Evolutionary conservation across 1,140 invertebrate genomes (phyloP).

Genomic region (Zaprionus camerounensis): DNA sequence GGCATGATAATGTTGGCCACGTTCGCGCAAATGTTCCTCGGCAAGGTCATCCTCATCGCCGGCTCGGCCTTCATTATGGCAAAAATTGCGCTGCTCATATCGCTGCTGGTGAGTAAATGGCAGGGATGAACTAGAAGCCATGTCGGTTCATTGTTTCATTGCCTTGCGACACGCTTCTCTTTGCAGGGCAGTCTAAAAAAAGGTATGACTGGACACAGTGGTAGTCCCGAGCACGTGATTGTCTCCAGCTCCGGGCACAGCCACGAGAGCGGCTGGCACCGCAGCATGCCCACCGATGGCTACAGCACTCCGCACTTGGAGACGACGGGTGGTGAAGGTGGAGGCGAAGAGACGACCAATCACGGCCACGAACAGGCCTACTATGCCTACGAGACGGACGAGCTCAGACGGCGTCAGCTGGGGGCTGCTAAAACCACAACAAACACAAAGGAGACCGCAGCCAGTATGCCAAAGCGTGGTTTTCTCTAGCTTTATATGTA

Average conservation of each 20-base stretch:
- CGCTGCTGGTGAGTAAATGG: slow-evolving; percentile 85
- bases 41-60: slow-evolving; percentile 88
- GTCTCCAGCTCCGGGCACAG: slow-evolving; percentile 85
- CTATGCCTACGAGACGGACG: slow-evolving; percentile 56
- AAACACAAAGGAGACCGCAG: not conserved
- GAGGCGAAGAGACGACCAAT: slow-evolving; percentile 32
- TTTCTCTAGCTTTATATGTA: slow-evolving; percentile 65
- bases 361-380: slow-evolving; percentile 48
- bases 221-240: slow-evolving; percentile 86
- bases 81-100: slow-evolving; percentile 88
- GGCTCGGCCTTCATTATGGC: slow-evolving; percentile 88
- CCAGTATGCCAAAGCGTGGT: slow-evolving; percentile 32
- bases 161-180: slow-evolving; percentile 61
- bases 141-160: slow-evolving; percentile 37
- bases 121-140: not conserved
- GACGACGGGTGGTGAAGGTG: not conserved
- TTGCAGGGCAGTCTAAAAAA: slow-evolving; percentile 87
- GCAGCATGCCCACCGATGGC: slow-evolving; percentile 72
- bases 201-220: slow-evolving; percentile 85
- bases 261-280: slow-evolving; percentile 76
- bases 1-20: slow-evolving; percentile 88
- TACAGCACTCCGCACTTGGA: slow-evolving; percentile 51
- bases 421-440: slow-evolving; percentile 1
- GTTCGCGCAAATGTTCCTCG: slow-evolving; percentile 88
- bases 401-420: slow-evolving; percentile 45